Percentiles rank a stretch among this genome's conserved stretches.
Conservation (phyloP, 1,140 invertebrate genomes). For the Cotesia glomerata region DNA sequence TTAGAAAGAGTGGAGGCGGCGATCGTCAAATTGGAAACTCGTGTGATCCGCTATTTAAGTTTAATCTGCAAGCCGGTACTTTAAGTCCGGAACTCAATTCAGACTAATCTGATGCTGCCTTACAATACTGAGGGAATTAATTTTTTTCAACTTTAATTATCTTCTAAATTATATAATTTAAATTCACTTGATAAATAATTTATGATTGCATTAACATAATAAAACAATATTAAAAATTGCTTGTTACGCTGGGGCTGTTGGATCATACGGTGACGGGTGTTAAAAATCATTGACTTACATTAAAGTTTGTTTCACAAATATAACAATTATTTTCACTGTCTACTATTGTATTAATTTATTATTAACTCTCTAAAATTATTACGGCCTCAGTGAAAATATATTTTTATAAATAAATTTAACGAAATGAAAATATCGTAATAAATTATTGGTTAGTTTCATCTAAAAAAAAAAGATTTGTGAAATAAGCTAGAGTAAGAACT, state of each 20-base stretch:
- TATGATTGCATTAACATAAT: neutral
- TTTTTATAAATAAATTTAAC: no score
- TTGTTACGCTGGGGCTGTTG: neutral
- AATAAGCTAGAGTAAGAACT: constrained; percentile 48
- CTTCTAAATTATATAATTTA: neutral
- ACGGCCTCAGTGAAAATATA: no score
- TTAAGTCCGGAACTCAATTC: constrained; percentile 59
- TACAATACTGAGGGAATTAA: constrained; percentile 48
- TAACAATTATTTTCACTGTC: constrained; percentile 23
- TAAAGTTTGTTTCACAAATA: constrained; percentile 48
- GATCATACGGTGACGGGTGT: neutral
- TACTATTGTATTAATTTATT: neutral
- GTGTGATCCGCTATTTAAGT: constrained; percentile 58
- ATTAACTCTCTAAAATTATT: neutral
- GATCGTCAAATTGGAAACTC: constrained; percentile 55
- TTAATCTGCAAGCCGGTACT: constrained; percentile 56
- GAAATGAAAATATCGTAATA: no score
- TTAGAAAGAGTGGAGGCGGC: constrained; percentile 50
- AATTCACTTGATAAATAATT: neutral
- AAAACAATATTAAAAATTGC: neutral
- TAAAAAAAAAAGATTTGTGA: constrained; percentile 40
- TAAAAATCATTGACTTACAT: neutral
- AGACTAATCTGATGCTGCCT: constrained; percentile 61
- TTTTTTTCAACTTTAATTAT: constrained; percentile 8
- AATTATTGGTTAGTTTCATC: no score